These are phyloP conservation scores for Alloscopus bannaensis DNA, from an alignment of 2,888 invertebrate genomes.

Conservation along the genomic window DNA sequence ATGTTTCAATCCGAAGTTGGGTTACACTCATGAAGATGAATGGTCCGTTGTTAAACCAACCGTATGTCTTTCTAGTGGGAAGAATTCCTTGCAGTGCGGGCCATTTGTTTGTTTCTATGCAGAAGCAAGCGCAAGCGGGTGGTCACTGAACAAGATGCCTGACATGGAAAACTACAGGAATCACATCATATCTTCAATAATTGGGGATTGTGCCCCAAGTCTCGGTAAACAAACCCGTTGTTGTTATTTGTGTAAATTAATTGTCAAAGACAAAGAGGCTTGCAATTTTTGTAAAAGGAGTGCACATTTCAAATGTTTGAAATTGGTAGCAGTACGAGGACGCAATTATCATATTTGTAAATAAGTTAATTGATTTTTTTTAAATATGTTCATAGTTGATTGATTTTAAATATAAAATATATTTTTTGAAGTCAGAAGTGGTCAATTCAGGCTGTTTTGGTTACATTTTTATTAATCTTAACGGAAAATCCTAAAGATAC, in stretches of 20 bases:
- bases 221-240: background rate
- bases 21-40: background rate
- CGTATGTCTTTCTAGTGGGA: background rate
- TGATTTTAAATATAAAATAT: background rate
- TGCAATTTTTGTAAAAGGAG: background rate
- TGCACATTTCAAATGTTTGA: background rate
- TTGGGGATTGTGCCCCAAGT: background rate
- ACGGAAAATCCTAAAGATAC: no score
- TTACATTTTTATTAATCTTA: no score
- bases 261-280: background rate
- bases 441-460: no score
- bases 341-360: background rate
- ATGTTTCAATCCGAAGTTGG: background rate
- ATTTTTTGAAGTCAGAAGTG: no score
- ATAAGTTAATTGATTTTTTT: background rate
- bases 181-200: background rate
- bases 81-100: background rate
- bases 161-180: background rate
- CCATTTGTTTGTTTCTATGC: slow-evolving; percentile 13
- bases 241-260: background rate
- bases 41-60: background rate
- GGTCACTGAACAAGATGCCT: background rate
- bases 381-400: background rate
- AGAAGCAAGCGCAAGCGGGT: background rate
- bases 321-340: background rate